Evolutionary conservation across 2,888 invertebrate species (phyloP).

Genomic region (Camponotus fellah): DNA sequence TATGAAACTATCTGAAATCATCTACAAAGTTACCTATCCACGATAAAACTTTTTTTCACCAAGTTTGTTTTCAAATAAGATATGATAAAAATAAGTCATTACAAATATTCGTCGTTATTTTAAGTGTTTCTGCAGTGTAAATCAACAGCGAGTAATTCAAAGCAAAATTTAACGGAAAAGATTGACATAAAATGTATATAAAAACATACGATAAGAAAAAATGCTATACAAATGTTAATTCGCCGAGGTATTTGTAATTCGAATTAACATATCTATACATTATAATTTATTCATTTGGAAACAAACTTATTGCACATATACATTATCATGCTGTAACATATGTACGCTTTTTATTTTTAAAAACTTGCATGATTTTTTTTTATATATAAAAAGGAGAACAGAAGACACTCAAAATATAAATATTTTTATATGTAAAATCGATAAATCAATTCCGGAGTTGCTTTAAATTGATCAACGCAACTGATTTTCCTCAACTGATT

Average conservation of each 20-base stretch:
- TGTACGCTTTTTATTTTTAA: not conserved
- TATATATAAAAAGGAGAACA: not conserved
- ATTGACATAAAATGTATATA: not conserved
- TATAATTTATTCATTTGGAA: not conserved
- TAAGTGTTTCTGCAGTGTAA: not conserved
- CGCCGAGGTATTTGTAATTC: not conserved
- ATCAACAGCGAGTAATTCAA: not conserved
- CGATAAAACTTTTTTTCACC: not conserved
- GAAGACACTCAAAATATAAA: not conserved
- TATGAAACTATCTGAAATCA: not conserved
- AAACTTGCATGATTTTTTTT: not conserved
- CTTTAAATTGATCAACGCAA: not conserved
- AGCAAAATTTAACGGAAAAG: not conserved
- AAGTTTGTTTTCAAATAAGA: not conserved
- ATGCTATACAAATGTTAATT: constrained; percentile 24
- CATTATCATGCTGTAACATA: not conserved
- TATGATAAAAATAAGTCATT: not conserved
- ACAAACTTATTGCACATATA: not conserved
- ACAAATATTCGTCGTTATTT: not conserved
- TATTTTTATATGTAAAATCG: not conserved
- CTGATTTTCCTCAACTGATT: not conserved
- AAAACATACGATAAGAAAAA: not conserved
- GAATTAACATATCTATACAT: not conserved
- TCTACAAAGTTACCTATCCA: constrained; percentile 15
- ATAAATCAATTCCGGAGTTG: not conserved